phyloP scores from a whole-genome alignment of 2,888 invertebrate species.

The Malthinus seriepunctatus region DNA sequence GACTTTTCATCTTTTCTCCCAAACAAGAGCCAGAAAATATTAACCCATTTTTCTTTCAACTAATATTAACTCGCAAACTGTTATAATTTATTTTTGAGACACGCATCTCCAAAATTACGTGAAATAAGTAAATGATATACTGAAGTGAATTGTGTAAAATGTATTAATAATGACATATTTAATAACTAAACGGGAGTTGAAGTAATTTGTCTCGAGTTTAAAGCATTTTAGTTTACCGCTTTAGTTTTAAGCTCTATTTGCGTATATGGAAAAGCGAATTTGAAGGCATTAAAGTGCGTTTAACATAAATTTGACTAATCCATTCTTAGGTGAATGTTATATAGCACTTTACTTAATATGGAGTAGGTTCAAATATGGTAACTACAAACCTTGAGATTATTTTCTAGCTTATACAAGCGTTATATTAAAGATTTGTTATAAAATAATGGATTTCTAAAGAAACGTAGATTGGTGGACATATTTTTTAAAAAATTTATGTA shows the following conservation, averaged over 20 bases:
- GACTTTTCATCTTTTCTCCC: constrained; percentile 7
- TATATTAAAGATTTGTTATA: too few relatives aligned
- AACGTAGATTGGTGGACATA: background rate
- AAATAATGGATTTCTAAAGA: background rate
- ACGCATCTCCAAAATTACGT: too few relatives aligned
- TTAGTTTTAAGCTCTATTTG: constrained; percentile 15
- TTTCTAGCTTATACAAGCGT: background rate
- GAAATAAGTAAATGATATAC: constrained; percentile 5
- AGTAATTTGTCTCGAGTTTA: constrained; percentile 1
- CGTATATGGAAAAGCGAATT: constrained; percentile 12
- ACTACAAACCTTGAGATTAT: background rate
- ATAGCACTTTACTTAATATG: constrained; percentile 4
- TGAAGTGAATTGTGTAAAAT: background rate
- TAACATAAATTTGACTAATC: constrained; percentile 26
- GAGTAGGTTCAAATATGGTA: background rate
- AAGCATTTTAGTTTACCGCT: constrained; percentile 16
- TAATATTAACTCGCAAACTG: too few relatives aligned
- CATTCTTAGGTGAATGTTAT: constrained; percentile 8
- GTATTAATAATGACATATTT: constrained; percentile 12
- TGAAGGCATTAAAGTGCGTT: constrained; percentile 18
- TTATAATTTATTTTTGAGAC: too few relatives aligned
- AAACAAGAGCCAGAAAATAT: too few relatives aligned
- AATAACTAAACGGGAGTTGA: constrained; percentile 11
- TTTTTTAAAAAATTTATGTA: constrained; percentile 10
- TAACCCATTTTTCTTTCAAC: too few relatives aligned